Percentiles rank a stretch among this genome's conserved stretches.
phyloP scores from a whole-genome alignment of 2,113 vertebrate genomes.

The Podarcis muralis region DNA sequence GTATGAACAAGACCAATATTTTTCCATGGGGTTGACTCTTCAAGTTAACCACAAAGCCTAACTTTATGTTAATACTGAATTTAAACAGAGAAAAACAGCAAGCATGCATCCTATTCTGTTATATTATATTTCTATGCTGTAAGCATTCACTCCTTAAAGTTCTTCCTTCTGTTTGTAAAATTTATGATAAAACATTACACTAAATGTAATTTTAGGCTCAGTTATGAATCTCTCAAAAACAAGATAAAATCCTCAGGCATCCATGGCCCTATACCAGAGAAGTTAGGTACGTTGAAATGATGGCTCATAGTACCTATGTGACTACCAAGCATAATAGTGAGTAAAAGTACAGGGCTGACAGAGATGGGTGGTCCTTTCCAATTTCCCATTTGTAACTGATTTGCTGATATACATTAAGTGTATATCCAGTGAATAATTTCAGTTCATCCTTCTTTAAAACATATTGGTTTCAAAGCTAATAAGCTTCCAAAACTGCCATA shows the following conservation, averaged over 20 bases:
- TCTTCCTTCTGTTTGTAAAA: slow-evolving; percentile 50
- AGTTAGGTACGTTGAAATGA: not conserved
- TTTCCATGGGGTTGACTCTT: slow-evolving; percentile 3
- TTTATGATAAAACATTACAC: slow-evolving; percentile 40
- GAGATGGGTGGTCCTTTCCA: not conserved
- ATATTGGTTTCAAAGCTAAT: not conserved
- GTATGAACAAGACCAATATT: not conserved
- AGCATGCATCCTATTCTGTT: not conserved
- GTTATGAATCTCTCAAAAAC: slow-evolving; percentile 22
- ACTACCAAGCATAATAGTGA: not conserved
- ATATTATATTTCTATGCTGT: slow-evolving; percentile 7
- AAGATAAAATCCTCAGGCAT: slow-evolving; percentile 45
- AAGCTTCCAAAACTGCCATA: not conserved
- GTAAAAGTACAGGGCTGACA: not conserved
- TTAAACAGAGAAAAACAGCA: slow-evolving; percentile 33
- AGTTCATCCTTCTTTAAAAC: not conserved
- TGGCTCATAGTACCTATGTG: not conserved
- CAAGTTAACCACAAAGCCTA: slow-evolving; percentile 30
- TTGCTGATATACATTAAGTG: not conserved
- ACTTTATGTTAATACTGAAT: slow-evolving; percentile 20
- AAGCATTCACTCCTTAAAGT: slow-evolving; percentile 46
- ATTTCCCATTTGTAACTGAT: not conserved
- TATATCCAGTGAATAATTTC: not conserved
- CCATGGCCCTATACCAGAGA: not conserved
- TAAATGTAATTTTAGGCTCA: slow-evolving; percentile 25